Base-by-base conservation (phyloP, 2,888 invertebrate species). In the Drosophila mimica region DNA sequence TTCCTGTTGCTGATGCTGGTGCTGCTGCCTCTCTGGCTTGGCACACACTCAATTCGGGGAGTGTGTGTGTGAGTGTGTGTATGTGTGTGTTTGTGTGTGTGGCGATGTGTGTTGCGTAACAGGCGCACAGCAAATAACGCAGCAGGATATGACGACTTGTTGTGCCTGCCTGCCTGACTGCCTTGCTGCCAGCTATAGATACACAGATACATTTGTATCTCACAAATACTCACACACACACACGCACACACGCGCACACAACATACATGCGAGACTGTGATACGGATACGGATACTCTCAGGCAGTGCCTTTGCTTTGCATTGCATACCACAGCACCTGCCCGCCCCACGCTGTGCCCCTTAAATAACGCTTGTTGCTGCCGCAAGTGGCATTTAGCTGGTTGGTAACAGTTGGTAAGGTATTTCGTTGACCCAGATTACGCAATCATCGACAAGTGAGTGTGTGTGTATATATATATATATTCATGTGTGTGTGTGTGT, bases 341-440 rank as follows among this genome's bases (percentile, higher is more conserved):
- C 3, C 28, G 3, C 17, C 7, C 4, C 9, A 8, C 51, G 8
- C 5, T 15, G 7, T 4, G 6, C 54, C 15, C 17, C 36, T 54
- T n/a, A 30, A 56, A n/a, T 30, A 57, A 38, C 38, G 72, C 73
- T 76, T 76, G 81, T 73, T 78, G 77, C 72, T 70, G 63, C 62
- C 56, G 57, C 73, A 63, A 49, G 66, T 61, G 73, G 73, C 73
- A 68, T 66, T 69, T 71, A 79, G 57, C 57, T 43, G 31, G 30
- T 40, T 40, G 40, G 15, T 31, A 31, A 31, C 57, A 31, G 57
- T 31, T 57, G 38, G 40, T 30, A 57, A 80, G 78, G 83, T 78
- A 78, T 86, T 86, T 74, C 74, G 72, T 78, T 81, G 86, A 81
- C 85, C 81, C 79, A 81, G 88, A 84, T 91, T 90, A 78, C 81